These are phyloP conservation scores for Rhopilema esculentum DNA, from an alignment of 30 jellyfish, hydroid and myxozoan species.

Conservation along the genomic window DNA sequence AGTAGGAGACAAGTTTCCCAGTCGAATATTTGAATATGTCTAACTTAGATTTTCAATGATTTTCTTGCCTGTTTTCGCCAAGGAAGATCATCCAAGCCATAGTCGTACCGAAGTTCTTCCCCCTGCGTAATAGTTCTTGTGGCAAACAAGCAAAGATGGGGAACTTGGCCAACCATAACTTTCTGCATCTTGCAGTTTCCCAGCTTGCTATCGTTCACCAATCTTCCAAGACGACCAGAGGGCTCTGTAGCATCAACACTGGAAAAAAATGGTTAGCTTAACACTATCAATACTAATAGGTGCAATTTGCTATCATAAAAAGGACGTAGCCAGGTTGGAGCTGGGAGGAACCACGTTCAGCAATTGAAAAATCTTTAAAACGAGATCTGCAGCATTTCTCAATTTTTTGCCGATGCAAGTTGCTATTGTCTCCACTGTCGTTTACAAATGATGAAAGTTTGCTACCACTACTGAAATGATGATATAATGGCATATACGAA, in stretches of 20 bases:
- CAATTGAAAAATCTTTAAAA: not conserved
- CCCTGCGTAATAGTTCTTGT: conserved; percentile 12
- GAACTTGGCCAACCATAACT: not conserved
- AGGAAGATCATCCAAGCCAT: conserved; percentile 44
- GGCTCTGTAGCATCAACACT: conserved; percentile 53
- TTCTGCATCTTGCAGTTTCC: conserved; percentile 26
- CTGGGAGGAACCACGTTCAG: not conserved
- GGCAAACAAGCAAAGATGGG: conserved; percentile 38
- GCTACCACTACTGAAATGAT: not conserved
- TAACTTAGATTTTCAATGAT: not conserved
- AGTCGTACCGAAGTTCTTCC: conserved; percentile 42
- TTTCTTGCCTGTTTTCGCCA: conserved; percentile 24
- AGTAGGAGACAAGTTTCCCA: not conserved
- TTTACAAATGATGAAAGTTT: not conserved
- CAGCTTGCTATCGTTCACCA: conserved; percentile 29
- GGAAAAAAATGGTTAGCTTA: not conserved
- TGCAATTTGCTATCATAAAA: not conserved
- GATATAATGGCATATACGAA: not conserved
- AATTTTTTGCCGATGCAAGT: not conserved
- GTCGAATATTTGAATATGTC: not conserved
- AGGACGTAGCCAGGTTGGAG: not conserved
- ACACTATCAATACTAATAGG: not conserved
- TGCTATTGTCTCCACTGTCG: not conserved
- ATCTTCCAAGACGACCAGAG: conserved; percentile 27
- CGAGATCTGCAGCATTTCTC: not conserved